Evolutionary conservation across 2,113 vertebrate genomes (phyloP).

Genomic region (Ictidomys tridecemlineatus): DNA sequence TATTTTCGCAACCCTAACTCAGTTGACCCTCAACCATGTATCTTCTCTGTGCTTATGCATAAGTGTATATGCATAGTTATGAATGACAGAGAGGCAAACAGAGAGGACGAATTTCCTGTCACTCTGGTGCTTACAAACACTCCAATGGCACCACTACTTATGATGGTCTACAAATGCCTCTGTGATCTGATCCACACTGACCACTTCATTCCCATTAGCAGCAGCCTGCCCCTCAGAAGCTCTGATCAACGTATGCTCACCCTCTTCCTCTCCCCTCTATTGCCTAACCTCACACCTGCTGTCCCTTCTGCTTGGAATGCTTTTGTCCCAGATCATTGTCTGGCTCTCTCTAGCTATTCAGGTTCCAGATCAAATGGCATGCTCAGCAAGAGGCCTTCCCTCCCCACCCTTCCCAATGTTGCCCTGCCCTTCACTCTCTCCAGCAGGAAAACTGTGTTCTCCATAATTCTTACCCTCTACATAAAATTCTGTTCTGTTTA

Average conservation of each 20-base stretch:
- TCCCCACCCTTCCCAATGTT: not conserved
- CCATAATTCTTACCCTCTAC: not conserved
- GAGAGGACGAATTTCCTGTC: not conserved
- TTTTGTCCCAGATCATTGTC: not conserved
- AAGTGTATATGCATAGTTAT: too few species aligned
- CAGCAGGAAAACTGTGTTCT: not conserved
- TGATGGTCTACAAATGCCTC: not conserved
- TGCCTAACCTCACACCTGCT: not conserved
- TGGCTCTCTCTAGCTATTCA: not conserved
- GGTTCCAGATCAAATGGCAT: not conserved
- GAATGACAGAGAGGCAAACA: too few species aligned
- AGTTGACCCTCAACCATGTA: not conserved
- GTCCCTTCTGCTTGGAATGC: not conserved
- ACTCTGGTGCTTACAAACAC: not conserved
- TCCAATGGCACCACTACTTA: not conserved
- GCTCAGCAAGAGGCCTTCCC: not conserved
- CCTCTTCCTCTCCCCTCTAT: not conserved
- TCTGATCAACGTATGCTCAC: not conserved
- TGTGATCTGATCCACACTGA: too few species aligned
- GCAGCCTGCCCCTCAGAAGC: not conserved
- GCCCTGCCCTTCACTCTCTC: not conserved
- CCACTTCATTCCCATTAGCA: not conserved
- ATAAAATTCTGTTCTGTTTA: not conserved
- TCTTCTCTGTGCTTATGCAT: not conserved
- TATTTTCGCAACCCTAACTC: not conserved